phyloP scores from a whole-genome alignment of 2,888 invertebrate species.

The Leptopilina myrica region DNA sequence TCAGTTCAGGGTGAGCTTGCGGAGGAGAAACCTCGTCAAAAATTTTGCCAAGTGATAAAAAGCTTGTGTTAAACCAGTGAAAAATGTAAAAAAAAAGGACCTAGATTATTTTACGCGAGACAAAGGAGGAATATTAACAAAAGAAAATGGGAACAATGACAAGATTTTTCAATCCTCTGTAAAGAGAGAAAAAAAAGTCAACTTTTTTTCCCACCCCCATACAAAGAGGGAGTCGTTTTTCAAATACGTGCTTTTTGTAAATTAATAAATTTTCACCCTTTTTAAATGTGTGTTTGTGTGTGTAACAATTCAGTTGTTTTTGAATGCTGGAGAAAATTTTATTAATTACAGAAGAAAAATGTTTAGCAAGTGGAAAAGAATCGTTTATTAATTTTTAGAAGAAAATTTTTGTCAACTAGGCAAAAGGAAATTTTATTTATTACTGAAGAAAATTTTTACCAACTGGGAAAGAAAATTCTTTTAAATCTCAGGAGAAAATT shows the following conservation, averaged over 20 bases:
- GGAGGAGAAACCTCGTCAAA: constrained; percentile 12
- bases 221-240: background rate
- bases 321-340: no score
- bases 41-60: background rate
- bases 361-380: no score
- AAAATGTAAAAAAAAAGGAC: background rate
- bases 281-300: background rate
- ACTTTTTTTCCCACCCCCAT: background rate
- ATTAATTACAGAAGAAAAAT: no score
- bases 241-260: background rate
- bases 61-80: constrained; percentile 6
- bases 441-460: no score
- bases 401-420: no score
- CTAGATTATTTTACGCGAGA: background rate
- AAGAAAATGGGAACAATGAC: background rate
- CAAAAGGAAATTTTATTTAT: no score
- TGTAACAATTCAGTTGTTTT: background rate
- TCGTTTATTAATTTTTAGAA: no score
- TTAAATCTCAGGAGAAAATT: no score
- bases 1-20: constrained; percentile 44
- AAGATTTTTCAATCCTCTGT: background rate
- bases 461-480: no score
- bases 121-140: constrained; percentile 1
- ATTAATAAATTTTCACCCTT: background rate
- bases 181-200: background rate